Conservation (phyloP, 1,140 invertebrate genomes). For the Amyelois transitella region DNA sequence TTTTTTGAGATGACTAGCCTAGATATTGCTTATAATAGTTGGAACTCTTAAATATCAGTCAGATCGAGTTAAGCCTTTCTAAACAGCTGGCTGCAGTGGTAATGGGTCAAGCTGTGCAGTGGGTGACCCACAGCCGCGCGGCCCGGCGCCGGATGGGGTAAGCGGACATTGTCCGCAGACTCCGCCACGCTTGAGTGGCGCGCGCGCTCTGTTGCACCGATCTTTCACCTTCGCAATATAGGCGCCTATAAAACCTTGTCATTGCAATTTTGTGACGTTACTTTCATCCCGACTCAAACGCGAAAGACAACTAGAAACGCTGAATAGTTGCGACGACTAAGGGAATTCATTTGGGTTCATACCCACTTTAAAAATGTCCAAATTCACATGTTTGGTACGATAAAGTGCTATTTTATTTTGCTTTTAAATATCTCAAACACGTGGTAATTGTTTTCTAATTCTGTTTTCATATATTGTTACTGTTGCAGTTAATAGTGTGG, state of each 20-base stretch:
- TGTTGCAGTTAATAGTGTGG: slow-evolving; percentile 59
- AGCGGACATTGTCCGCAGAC: slow-evolving; percentile 61
- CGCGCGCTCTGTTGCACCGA: slow-evolving; percentile 61
- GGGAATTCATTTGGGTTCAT: slow-evolving; percentile 44
- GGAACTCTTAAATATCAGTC: background rate
- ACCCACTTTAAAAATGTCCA: slow-evolving; percentile 60
- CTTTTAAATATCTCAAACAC: slow-evolving; percentile 10
- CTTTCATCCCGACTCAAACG: slow-evolving; percentile 60
- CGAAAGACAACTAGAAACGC: slow-evolving; percentile 39
- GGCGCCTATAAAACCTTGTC: slow-evolving; percentile 72
- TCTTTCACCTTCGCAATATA: slow-evolving; percentile 72
- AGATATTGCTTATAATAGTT: background rate
- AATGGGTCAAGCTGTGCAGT: slow-evolving; percentile 15
- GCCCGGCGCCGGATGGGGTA: slow-evolving; percentile 64
- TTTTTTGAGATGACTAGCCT: background rate
- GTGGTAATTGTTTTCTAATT: slow-evolving; percentile 1
- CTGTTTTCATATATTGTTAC: background rate
- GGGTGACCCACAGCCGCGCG: slow-evolving; percentile 34
- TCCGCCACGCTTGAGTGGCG: slow-evolving; percentile 56
- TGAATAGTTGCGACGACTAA: slow-evolving; percentile 30
- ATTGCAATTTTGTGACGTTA: slow-evolving; percentile 66
- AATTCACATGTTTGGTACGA: slow-evolving; percentile 55
- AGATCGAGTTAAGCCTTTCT: background rate
- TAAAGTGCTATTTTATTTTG: slow-evolving; percentile 10
- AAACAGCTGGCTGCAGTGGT: background rate